These are phyloP conservation scores for Petrolisthes manimaculis DNA, from an alignment of 2,888 invertebrate genomes.

Conservation along the genomic window DNA sequence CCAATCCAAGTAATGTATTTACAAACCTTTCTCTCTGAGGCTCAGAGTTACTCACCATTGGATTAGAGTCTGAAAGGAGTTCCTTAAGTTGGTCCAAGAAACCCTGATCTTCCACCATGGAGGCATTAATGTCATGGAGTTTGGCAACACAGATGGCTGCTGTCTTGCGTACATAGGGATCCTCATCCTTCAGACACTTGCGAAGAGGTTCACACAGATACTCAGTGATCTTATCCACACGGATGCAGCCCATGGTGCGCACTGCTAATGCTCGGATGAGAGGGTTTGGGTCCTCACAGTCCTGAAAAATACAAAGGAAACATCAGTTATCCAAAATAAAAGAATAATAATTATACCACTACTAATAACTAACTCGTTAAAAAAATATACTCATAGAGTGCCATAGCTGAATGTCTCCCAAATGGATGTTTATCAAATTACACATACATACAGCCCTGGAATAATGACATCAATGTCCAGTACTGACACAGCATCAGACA, in stretches of 20 bases:
- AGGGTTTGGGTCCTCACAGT: constrained; percentile 99
- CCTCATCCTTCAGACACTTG: constrained; percentile 94
- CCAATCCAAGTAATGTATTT: neutral
- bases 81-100: constrained; percentile 97
- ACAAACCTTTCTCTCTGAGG: neutral
- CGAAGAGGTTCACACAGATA: constrained; percentile 97
- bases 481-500: neutral
- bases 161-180: constrained; percentile 97
- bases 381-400: no score
- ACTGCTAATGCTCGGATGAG: constrained; percentile 97
- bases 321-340: no score
- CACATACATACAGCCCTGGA: neutral
- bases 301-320: constrained; percentile 74
- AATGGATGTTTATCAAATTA: neutral
- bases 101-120: constrained; percentile 85
- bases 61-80: constrained; percentile 97
- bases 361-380: no score
- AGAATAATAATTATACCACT: no score
- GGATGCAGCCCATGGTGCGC: constrained; percentile 99
- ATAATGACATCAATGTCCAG: neutral
- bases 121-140: constrained; percentile 92
- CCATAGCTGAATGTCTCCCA: no score
- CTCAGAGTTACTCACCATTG: constrained; percentile 80
- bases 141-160: constrained; percentile 99
- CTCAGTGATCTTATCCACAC: constrained; percentile 99